Percentiles rank a stretch among this genome's conserved stretches.
Conservation (phyloP, 2,113 vertebrate species). For the Sorex araneus region DNA sequence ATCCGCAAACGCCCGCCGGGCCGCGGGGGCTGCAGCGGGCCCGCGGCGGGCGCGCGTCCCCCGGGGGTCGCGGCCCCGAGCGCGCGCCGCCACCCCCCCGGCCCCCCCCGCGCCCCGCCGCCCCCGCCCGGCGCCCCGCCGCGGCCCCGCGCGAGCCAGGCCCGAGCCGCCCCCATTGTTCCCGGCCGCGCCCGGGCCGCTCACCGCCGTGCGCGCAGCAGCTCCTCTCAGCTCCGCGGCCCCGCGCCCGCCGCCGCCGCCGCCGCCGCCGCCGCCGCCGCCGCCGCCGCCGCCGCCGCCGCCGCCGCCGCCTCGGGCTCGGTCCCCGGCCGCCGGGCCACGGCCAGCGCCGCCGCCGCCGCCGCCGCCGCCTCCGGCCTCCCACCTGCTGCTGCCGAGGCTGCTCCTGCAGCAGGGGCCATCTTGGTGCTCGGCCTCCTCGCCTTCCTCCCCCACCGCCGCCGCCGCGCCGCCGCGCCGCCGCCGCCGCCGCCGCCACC, state of each 20-base stretch:
- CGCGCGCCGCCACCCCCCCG: too few species aligned
- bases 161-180: conserved; percentile 73
- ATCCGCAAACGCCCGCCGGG: too few species aligned
- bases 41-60: too few species aligned
- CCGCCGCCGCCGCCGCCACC: conserved; percentile 65
- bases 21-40: too few species aligned
- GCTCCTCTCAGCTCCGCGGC: conserved; percentile 89
- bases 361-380: conserved; percentile 80
- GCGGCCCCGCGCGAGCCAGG: not conserved
- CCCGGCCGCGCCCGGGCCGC: conserved; percentile 69
- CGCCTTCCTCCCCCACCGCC: conserved; percentile 81
- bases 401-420: conserved; percentile 89
- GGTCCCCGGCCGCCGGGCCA: conserved; percentile 79
- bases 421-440: conserved; percentile 88
- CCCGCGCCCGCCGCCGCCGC: conserved; percentile 75
- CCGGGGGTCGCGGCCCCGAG: too few species aligned
- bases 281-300: conserved; percentile 73
- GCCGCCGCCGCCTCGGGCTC: conserved; percentile 36
- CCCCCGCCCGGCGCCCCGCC: not conserved
- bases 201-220: conserved; percentile 88
- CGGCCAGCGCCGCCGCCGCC: conserved; percentile 65
- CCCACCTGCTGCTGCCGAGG: conserved; percentile 86
- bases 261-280: conserved; percentile 70
- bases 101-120: not conserved
- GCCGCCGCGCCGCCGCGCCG: conserved; percentile 66